phyloP scores from a whole-genome alignment of 2,797 vertebrate species.

The Oceanodroma leucorhoa region DNA sequence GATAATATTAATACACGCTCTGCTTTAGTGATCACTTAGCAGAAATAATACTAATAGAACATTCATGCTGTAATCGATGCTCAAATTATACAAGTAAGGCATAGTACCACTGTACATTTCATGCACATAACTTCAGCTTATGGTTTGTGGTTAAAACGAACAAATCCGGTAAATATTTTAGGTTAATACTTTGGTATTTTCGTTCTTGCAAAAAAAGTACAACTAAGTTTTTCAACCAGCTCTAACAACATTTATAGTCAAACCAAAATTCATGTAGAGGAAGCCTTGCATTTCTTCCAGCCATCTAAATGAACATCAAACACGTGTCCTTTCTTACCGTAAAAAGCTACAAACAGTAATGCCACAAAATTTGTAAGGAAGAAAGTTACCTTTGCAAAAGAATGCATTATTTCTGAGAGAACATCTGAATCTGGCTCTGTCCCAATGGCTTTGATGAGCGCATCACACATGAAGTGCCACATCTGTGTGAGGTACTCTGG shows the following conservation, averaged over 20 bases:
- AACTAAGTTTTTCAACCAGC: neutral
- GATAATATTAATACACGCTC: neutral
- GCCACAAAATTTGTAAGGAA: neutral
- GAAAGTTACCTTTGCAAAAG: conserved; percentile 91
- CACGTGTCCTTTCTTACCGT: accelerated
- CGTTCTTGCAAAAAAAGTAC: neutral
- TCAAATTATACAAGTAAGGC: neutral
- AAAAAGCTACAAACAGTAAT: neutral
- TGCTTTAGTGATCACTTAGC: neutral
- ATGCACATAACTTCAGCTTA: neutral
- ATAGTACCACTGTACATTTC: neutral
- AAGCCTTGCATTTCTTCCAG: neutral
- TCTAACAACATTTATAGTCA: neutral
- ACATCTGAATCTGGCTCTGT: conserved; percentile 97
- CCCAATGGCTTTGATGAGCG: conserved; percentile 96
- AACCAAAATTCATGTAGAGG: neutral
- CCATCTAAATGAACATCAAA: neutral
- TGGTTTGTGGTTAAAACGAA: neutral
- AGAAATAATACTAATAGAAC: neutral
- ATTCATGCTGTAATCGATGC: neutral
- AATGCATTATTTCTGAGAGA: conserved; percentile 98
- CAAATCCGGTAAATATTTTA: neutral
- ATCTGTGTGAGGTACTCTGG: conserved; percentile 97
- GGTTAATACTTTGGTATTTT: neutral
- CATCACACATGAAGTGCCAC: conserved; percentile 99